These are phyloP conservation scores for Callipepla squamata DNA, from an alignment of 2,113 vertebrate genomes.

Conservation along the genomic window DNA sequence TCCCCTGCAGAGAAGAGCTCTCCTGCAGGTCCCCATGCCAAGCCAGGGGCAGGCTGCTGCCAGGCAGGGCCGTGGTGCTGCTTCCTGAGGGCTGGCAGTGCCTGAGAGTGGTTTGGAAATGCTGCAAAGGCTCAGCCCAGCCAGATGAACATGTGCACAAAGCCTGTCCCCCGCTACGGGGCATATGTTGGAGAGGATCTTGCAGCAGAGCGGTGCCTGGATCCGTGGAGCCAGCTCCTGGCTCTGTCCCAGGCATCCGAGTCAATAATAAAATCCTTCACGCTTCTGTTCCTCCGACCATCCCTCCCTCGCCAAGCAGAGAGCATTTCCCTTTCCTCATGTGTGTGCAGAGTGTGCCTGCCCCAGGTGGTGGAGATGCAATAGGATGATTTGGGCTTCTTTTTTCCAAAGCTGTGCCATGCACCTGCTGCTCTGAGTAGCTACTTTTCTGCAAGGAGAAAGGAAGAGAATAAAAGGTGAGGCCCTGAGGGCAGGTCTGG, in stretches of 20 bases:
- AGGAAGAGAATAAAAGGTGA: background rate
- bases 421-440: background rate
- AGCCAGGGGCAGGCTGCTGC: background rate
- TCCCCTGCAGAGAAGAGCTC: background rate
- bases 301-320: background rate
- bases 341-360: background rate
- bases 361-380: background rate
- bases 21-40: background rate
- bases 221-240: background rate
- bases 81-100: background rate
- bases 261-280: conserved; percentile 8
- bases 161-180: rapidly evolving
- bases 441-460: background rate
- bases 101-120: background rate
- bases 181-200: conserved; percentile 24
- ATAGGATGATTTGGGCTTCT: background rate
- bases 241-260: background rate
- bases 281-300: background rate
- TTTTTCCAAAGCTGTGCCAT: background rate
- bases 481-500: background rate
- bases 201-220: background rate
- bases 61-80: rapidly evolving
- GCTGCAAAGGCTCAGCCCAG: background rate
- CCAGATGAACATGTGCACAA: conserved; percentile 30
- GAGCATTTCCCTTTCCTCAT: background rate